Percentiles rank a stretch among this genome's conserved stretches.
These are phyloP conservation scores for Cerceris rybyensis DNA, from an alignment of 2,888 invertebrate species.

Conservation along the genomic window DNA sequence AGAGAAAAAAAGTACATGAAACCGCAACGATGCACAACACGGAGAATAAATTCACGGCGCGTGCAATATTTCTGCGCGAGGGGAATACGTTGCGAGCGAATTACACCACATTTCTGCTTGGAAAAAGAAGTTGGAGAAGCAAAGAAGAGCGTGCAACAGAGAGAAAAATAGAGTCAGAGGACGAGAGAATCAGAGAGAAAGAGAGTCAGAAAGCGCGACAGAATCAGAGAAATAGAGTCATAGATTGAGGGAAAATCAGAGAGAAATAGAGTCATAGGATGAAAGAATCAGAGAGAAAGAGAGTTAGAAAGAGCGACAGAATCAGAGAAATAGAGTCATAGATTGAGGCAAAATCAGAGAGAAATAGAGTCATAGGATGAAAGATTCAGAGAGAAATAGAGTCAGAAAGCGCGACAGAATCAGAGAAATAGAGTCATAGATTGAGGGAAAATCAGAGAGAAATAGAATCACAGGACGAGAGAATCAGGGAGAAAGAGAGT, in stretches of 20 bases:
- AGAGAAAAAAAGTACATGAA: too few relatives aligned
- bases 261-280: constrained; percentile 17
- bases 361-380: background rate
- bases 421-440: constrained; percentile 8
- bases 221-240: constrained; percentile 24
- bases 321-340: constrained; percentile 22
- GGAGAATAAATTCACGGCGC: too few relatives aligned
- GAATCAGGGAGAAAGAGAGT: constrained; percentile 22
- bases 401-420: constrained; percentile 15
- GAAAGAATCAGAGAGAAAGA: constrained; percentile 25
- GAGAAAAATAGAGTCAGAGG: constrained; percentile 11
- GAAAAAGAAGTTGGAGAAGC: background rate
- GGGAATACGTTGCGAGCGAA: background rate
- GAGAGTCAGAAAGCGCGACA: constrained; percentile 12
- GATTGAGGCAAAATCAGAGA: constrained; percentile 21
- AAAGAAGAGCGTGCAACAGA: background rate
- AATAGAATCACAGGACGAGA: too few relatives aligned
- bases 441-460: background rate
- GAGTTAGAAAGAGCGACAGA: constrained; percentile 15
- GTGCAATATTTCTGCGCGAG: background rate
- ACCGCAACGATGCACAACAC: too few relatives aligned
- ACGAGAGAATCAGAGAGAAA: constrained; percentile 8
- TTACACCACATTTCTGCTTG: background rate
- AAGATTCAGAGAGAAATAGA: background rate
- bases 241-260: constrained; percentile 22